phyloP scores from a whole-genome alignment of 2,797 vertebrate species.

The Aulostomus chinensis region DNA sequence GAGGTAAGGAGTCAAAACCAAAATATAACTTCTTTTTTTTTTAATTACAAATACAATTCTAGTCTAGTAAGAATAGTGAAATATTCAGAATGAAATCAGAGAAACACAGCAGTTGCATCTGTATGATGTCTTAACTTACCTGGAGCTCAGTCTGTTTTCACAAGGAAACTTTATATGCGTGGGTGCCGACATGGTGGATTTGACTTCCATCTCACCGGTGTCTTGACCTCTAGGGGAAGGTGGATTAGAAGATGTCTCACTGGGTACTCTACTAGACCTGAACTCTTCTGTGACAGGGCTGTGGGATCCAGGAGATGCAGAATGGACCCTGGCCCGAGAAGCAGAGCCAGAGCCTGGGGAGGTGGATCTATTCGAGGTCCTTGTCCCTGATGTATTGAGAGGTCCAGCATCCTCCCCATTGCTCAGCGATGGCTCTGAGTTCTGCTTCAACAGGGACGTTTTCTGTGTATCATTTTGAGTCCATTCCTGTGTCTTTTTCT shows the following conservation, averaged over 20 bases:
- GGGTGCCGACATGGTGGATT: constrained; percentile 36
- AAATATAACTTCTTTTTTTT: too few relatives aligned
- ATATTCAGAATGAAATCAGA: neutral
- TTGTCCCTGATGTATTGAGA: constrained; percentile 10
- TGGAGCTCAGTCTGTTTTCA: constrained; percentile 56
- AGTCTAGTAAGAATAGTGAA: neutral
- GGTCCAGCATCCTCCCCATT: constrained; percentile 9
- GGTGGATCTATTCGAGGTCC: constrained; percentile 33
- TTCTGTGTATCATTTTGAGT: constrained; percentile 42
- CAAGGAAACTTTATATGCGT: constrained; percentile 42
- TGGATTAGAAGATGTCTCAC: constrained; percentile 35
- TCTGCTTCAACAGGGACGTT: constrained; percentile 46
- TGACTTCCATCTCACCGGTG: constrained; percentile 50
- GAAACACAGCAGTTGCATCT: neutral
- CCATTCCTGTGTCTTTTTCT: constrained; percentile 50
- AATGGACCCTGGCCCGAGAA: constrained; percentile 15
- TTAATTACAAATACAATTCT: too few relatives aligned
- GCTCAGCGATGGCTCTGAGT: constrained; percentile 23
- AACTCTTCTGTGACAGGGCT: constrained; percentile 20
- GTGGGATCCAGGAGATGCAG: constrained; percentile 29
- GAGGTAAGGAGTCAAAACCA: neutral
- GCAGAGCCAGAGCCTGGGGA: constrained; percentile 30
- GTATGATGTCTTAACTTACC: constrained; percentile 55
- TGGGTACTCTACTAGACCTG: constrained; percentile 26
- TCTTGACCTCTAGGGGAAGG: constrained; percentile 47